These are phyloP conservation scores for Acleris literana DNA, from an alignment of 2,888 invertebrate species.

Conservation along the genomic window DNA sequence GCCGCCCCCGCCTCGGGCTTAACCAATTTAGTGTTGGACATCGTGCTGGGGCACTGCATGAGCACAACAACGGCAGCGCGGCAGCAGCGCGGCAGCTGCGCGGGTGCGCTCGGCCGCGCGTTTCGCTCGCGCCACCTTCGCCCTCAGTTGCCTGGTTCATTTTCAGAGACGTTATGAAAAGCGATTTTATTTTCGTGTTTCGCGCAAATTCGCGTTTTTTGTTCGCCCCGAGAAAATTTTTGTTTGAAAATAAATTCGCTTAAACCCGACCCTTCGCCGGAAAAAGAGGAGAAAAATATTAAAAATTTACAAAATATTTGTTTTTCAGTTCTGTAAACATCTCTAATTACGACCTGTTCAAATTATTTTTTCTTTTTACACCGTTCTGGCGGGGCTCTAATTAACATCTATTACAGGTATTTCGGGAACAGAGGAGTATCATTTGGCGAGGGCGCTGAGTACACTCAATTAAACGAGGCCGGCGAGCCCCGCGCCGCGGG, in stretches of 20 bases:
- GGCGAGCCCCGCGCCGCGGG: slow-evolving; percentile 38
- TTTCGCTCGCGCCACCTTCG: not conserved
- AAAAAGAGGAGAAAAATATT: slow-evolving; percentile 73
- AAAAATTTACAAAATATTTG: slow-evolving; percentile 83
- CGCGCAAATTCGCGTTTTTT: slow-evolving; percentile 75
- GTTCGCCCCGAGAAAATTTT: slow-evolving; percentile 66
- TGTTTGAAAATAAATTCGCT: slow-evolving; percentile 77
- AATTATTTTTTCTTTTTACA: slow-evolving; percentile 79
- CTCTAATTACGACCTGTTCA: slow-evolving; percentile 82
- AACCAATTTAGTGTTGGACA: slow-evolving; percentile 55
- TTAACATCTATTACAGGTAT: slow-evolving; percentile 83
- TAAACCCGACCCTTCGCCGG: slow-evolving; percentile 74
- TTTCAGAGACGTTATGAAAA: slow-evolving; percentile 43
- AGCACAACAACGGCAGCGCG: slow-evolving; percentile 38
- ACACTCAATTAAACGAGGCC: slow-evolving; percentile 79
- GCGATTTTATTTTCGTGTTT: too few relatives aligned
- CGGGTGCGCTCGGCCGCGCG: not conserved
- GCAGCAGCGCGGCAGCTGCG: not conserved
- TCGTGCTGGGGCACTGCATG: slow-evolving; percentile 43
- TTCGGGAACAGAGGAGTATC: slow-evolving; percentile 78
- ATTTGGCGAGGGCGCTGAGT: slow-evolving; percentile 79
- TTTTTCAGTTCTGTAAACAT: slow-evolving; percentile 82
- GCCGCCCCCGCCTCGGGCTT: slow-evolving; percentile 57
- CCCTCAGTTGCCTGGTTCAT: slow-evolving; percentile 30
- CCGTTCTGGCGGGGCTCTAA: slow-evolving; percentile 72